Evolutionary conservation across 2,113 vertebrate genomes (phyloP).

Genomic region (Mesoclemmys tuberculata): DNA sequence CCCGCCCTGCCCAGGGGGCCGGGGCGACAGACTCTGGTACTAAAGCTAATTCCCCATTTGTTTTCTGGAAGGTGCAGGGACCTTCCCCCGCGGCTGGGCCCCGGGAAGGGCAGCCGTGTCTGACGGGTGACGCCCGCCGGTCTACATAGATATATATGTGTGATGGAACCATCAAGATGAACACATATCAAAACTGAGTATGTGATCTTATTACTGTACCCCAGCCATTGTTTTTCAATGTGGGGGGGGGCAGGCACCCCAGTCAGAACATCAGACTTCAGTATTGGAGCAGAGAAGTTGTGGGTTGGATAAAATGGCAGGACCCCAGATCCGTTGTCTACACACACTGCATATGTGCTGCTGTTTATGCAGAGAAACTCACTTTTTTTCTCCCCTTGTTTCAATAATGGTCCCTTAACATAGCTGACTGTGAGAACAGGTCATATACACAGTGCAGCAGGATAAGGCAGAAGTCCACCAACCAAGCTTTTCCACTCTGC

Average conservation of each 20-base stretch:
- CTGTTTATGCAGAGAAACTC: background rate
- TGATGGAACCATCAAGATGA: background rate
- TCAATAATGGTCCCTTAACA: background rate
- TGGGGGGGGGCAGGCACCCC: background rate
- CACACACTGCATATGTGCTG: background rate
- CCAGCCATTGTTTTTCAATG: background rate
- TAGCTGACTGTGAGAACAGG: background rate
- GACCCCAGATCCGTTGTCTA: background rate
- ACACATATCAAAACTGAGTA: background rate
- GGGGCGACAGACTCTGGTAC: no score
- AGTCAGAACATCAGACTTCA: background rate
- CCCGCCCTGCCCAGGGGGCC: no score
- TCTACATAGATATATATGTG: background rate
- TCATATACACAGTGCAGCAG: background rate
- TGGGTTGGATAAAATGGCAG: background rate
- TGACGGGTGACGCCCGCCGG: no score
- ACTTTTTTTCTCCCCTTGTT: background rate
- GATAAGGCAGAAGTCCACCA: background rate
- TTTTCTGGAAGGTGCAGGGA: no score
- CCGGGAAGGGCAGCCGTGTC: no score
- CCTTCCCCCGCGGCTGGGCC: no score
- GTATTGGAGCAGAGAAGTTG: background rate
- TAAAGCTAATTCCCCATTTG: no score
- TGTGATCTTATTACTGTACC: background rate
- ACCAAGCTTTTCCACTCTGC: rapidly evolving